These are phyloP conservation scores for Fistularia commersonii DNA, from an alignment of 2,797 vertebrate species.

Conservation along the genomic window DNA sequence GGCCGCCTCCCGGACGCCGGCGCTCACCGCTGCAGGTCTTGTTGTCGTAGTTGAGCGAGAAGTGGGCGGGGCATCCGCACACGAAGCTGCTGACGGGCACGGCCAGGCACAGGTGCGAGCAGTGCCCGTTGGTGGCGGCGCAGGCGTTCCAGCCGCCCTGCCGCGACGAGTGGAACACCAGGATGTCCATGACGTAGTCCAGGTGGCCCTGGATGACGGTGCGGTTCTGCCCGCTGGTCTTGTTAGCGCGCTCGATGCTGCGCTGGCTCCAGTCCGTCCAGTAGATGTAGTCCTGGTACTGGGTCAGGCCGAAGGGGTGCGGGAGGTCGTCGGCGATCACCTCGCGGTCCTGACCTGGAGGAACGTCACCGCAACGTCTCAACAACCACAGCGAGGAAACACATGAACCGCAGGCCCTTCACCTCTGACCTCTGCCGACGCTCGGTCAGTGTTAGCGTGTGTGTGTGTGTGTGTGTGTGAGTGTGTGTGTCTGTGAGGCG, in stretches of 20 bases:
- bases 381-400: not conserved
- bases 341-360: constrained; percentile 88
- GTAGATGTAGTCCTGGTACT: constrained; percentile 99
- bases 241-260: constrained; percentile 98
- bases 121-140: constrained; percentile 92
- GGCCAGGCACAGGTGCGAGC: constrained; percentile 95
- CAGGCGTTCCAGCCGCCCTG: constrained; percentile 97
- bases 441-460: no score
- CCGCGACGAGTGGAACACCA: constrained; percentile 95
- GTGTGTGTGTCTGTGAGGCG: no score
- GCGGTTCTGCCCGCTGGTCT: constrained; percentile 95
- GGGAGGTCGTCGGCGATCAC: constrained; percentile 96
- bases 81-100: constrained; percentile 87
- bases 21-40: constrained; percentile 96
- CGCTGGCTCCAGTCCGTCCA: constrained; percentile 99
- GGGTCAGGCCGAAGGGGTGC: constrained; percentile 94
- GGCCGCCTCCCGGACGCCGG: no score
- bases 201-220: constrained; percentile 95
- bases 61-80: constrained; percentile 95
- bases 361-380: no score
- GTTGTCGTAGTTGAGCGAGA: constrained; percentile 92
- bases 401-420: no score
- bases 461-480: no score
- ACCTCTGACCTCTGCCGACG: no score
- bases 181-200: constrained; percentile 98